Evolutionary conservation across 2,888 invertebrate genomes (phyloP).

Genomic region (Philhelius pedissequus): DNA sequence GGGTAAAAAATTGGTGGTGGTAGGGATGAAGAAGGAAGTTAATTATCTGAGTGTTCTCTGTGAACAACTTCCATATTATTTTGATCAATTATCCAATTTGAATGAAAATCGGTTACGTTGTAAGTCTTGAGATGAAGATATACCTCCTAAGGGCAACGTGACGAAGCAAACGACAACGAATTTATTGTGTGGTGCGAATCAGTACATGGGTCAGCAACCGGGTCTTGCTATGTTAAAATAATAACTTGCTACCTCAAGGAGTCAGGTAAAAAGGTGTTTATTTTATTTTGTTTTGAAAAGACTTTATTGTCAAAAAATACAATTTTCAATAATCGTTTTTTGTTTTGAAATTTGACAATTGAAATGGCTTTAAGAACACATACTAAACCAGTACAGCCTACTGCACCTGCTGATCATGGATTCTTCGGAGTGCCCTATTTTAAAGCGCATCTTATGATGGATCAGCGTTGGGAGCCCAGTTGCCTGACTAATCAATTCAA

Average conservation of each 20-base stretch:
- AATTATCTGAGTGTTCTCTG: conserved; percentile 56
- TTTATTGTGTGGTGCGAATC: conserved; percentile 51
- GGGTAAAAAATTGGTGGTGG: background rate
- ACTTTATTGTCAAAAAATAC: conserved; percentile 36
- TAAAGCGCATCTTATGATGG: conserved; percentile 75
- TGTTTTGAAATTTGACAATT: background rate
- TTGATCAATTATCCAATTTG: conserved; percentile 64
- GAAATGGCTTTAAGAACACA: conserved; percentile 40
- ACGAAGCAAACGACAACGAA: background rate
- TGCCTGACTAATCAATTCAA: conserved; percentile 75
- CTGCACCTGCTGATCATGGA: conserved; percentile 74
- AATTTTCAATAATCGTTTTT: background rate
- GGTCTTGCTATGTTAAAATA: conserved; percentile 50
- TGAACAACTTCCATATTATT: conserved; percentile 58
- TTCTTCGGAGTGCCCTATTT: conserved; percentile 75
- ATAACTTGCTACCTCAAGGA: conserved; percentile 41
- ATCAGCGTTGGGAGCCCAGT: conserved; percentile 75
- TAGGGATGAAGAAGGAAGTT: conserved; percentile 54
- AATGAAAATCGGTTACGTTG: conserved; percentile 31
- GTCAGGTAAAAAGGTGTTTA: conserved; percentile 4
- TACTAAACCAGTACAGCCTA: conserved; percentile 74
- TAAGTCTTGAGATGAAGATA: conserved; percentile 5
- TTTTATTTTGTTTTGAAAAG: conserved; percentile 13
- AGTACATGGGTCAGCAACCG: conserved; percentile 55
- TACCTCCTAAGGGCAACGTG: conserved; percentile 48